phyloP scores from a whole-genome alignment of 2,113 vertebrate species.

The Rhinopomastus cyanomelas region DNA sequence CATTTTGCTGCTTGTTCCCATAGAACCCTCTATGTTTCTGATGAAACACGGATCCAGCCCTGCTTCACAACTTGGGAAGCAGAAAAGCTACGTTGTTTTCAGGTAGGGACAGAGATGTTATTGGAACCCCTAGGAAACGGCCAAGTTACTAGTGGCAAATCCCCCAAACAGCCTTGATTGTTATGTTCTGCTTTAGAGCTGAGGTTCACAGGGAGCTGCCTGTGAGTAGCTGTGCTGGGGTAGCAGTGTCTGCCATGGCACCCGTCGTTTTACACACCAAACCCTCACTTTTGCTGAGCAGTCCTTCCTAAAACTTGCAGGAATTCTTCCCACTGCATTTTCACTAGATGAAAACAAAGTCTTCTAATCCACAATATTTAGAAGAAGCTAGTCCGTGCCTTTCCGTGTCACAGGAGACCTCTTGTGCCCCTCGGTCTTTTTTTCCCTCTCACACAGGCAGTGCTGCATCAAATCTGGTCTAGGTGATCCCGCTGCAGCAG shows the following conservation, averaged over 20 bases:
- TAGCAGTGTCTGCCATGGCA: background rate
- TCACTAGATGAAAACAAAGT: background rate
- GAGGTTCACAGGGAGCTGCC: background rate
- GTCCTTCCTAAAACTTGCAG: background rate
- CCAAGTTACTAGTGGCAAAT: background rate
- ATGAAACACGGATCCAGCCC: background rate
- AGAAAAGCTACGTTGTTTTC: background rate
- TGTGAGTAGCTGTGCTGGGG: background rate
- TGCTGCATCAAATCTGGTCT: background rate
- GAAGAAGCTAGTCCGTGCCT: background rate
- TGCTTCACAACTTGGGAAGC: background rate
- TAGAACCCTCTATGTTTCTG: background rate
- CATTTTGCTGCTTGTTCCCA: background rate
- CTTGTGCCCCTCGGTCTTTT: background rate
- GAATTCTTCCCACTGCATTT: background rate
- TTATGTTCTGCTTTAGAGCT: background rate
- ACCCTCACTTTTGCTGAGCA: background rate
- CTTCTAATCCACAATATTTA: background rate
- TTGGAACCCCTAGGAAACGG: background rate
- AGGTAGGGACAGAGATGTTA: background rate
- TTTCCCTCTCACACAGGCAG: background rate
- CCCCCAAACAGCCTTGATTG: background rate
- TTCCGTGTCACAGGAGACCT: background rate
- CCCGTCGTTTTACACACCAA: background rate
- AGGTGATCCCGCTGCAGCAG: too few species aligned